phyloP scores from a whole-genome alignment of 2,888 invertebrate species.

The Pinctada fucata region DNA sequence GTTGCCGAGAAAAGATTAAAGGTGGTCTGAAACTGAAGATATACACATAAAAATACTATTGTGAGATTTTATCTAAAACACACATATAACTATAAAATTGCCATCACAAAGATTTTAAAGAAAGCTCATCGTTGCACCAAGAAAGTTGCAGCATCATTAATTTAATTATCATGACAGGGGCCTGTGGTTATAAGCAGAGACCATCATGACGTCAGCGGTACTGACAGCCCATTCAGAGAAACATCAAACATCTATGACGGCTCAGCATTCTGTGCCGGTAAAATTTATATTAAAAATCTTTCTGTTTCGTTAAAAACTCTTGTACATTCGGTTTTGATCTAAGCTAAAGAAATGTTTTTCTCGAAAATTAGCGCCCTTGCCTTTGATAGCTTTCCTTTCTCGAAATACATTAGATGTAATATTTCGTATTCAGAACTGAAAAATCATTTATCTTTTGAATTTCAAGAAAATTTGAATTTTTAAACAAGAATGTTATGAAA shows the following conservation, averaged over 20 bases:
- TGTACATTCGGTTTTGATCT: too few species aligned
- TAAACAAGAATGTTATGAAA: too few species aligned
- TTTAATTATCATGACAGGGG: conserved; percentile 70
- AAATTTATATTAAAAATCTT: conserved; percentile 32
- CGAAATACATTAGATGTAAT: too few species aligned
- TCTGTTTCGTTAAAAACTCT: background rate
- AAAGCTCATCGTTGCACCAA: background rate
- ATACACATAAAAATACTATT: background rate
- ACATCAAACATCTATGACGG: conserved; percentile 83
- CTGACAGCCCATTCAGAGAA: conserved; percentile 82
- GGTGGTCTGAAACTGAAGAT: conserved; percentile 64
- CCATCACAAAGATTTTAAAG: background rate
- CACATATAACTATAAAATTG: background rate
- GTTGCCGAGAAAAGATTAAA: conserved; percentile 77
- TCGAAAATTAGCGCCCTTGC: too few species aligned
- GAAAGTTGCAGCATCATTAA: background rate
- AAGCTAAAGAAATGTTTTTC: too few species aligned
- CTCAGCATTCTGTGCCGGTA: conserved; percentile 81
- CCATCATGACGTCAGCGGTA: conserved; percentile 83
- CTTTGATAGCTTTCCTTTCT: too few species aligned
- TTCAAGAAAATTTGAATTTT: too few species aligned
- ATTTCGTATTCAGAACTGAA: too few species aligned
- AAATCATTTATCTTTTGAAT: too few species aligned
- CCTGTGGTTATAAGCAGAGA: conserved; percentile 82
- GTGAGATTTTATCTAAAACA: background rate